Percentiles rank a stretch among this genome's conserved stretches.
These are phyloP conservation scores for Phataginus tetradactyla DNA, from an alignment of 2,797 vertebrate genomes.

Conservation along the genomic window DNA sequence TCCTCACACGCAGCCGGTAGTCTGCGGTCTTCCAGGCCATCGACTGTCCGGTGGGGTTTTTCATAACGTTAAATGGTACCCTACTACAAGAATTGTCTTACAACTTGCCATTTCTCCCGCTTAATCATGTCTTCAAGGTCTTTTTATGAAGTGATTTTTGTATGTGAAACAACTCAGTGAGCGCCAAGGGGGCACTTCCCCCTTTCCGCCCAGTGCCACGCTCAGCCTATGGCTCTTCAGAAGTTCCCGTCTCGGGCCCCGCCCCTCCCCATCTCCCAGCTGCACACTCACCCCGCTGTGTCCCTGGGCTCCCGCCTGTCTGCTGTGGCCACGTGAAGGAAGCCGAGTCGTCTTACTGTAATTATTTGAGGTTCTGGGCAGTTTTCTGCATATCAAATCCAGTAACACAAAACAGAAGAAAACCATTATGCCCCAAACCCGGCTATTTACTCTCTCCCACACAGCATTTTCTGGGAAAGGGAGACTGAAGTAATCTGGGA, in stretches of 20 bases:
- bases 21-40: neutral
- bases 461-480: constrained; percentile 67
- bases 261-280: neutral
- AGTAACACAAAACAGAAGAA: constrained; percentile 77
- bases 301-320: constrained; percentile 62
- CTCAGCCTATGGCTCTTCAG: neutral
- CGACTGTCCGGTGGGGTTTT: neutral
- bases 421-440: constrained; percentile 73
- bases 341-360: constrained; percentile 63
- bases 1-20: neutral
- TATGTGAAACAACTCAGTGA: neutral
- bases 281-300: neutral
- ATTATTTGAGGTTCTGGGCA: constrained; percentile 78
- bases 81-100: neutral
- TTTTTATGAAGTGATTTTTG: constrained; percentile 53
- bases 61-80: neutral
- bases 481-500: neutral
- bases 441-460: constrained; percentile 76
- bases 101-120: neutral
- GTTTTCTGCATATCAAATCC: constrained; percentile 67
- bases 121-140: neutral
- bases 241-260: neutral
- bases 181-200: neutral
- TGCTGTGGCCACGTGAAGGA: constrained; percentile 65
- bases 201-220: constrained; percentile 42